Evolutionary conservation across 2,888 invertebrate species (phyloP), one percentile per base, ranked within the genome.

Genomic region (Drosophila lutescens): DNA sequence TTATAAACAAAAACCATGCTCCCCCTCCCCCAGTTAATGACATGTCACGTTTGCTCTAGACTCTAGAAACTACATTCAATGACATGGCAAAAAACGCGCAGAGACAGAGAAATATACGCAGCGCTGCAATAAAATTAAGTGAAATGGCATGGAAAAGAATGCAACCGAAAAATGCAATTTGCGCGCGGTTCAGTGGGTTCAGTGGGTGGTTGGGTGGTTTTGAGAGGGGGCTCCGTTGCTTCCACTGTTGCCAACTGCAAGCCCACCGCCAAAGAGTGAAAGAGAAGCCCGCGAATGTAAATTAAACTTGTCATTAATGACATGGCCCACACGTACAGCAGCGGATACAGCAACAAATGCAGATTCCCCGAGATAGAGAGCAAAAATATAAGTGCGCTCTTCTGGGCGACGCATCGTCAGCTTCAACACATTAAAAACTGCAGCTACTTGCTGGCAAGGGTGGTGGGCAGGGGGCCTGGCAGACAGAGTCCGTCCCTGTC

Each of bases 41-140:
- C 71, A 86, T 86, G 86, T 83, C 86, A 86, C 83, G 83, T 79
- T 77, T 76, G 73, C 77, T 79, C 68, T 70, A 72, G 74, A 77
- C 77, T 84, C 41, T 61, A 41, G 36, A 63, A 74, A 69, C 59
- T 66, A 67, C 78, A 72, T 76, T 79, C 85, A 87, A 81, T 87
- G 82, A 81, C 79, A 74, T 43, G 17, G 70, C 75, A 46, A 68
- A 74, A 58, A 59, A 63, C 26, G n/a, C 40, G 44, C 58, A 55
- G 23, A 57, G 38, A 36, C 26, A 38, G 46, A 46, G 26, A 41
- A 55, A 58, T 55, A 66, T 58, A 55, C 54, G 67, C 66, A 71
- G 63, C 51, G 66, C 73, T 78, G 79, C 85, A 78, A 79, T 78
- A 80, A 86, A 80, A 78, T 80, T 63, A 83, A 61, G 63, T 72